A percentile compares a stretch with the other conserved stretches of the same genome.
Evolutionary conservation across 2,888 invertebrate genomes (phyloP).

Genomic region (Embidobia sp.): DNA sequence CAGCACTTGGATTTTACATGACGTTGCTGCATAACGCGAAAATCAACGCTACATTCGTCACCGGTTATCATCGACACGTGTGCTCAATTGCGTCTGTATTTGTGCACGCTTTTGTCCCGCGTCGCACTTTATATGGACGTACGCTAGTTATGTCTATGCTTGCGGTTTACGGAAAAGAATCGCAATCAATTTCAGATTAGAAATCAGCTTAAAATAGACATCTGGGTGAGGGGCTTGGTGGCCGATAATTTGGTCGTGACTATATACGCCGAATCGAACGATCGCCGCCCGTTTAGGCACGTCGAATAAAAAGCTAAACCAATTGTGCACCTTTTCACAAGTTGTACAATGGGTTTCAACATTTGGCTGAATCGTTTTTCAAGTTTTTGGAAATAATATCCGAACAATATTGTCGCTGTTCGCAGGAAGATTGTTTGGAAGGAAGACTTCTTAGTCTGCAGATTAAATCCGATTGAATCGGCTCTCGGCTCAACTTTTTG

Average conservation of each 20-base stretch:
- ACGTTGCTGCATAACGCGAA: constrained; percentile 22
- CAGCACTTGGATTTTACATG: constrained; percentile 2
- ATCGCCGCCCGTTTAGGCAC: too few species aligned
- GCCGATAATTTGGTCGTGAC: constrained; percentile 3
- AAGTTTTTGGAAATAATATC: too few species aligned
- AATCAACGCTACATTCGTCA: constrained; percentile 36
- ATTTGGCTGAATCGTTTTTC: too few species aligned
- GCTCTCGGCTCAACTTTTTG: too few species aligned
- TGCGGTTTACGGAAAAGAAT: constrained; percentile 5
- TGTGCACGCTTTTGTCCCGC: constrained; percentile 13
- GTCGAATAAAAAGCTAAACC: too few species aligned
- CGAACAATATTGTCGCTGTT: too few species aligned
- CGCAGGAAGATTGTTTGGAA: too few species aligned
- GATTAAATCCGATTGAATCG: too few species aligned
- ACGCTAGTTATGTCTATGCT: constrained; percentile 2
- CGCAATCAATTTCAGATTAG: constrained; percentile 24
- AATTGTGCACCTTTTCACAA: too few species aligned
- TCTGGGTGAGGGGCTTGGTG: constrained; percentile 2
- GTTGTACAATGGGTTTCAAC: too few species aligned
- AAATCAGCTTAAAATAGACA: constrained; percentile 15
- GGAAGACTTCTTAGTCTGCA: too few species aligned
- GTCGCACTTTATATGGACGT: constrained; percentile 23
- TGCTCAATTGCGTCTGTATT: not conserved
- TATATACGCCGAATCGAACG: too few species aligned
- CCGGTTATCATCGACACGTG: constrained; percentile 30